Evolutionary conservation across 2,888 invertebrate species (phyloP), one percentile per base, ranked within the genome.

Genomic region (Morpho deidamia): DNA sequence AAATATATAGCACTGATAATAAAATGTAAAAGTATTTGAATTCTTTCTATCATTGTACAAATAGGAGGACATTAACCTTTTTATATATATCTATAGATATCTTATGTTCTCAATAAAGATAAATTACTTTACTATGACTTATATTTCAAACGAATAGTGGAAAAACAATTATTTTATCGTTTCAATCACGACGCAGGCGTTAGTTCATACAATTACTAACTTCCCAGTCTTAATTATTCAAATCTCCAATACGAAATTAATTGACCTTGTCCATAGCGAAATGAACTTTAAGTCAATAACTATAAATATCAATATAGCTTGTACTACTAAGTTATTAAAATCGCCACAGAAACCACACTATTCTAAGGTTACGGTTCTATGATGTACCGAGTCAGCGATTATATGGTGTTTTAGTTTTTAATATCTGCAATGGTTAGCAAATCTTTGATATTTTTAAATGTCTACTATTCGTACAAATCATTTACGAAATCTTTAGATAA

Each of bases 151-250:
- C 35, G 10, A 3, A 4, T 1, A 37, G 23, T 23, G 32, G 40
- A 39, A 42, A 53, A 42, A 49, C 37, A 49, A 45, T 40, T 33
- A 39, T 34, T 48, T 48, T 32, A 38, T 23, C 35, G 35, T 34
- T 42, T 49, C 49, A 49, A 34, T 58, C 44, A 47, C 35, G 38
- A 41, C 47, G 48, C 52, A 48, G 37, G 58, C 43, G 34, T 46
- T 55, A 51, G 52, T 57, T 60, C 49, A 59, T 59, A 55, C 57
- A 59, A 52, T 57, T 53, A 46, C 53, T 47, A 54, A 51, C 51
- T 57, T 54, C 51, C 53, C 51, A 50, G 54, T 54, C 58, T 55
- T 55, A 58, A 58, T 60, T 55, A 60, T 60, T 60, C 58, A 60
- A 53, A 58, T 58, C 53, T 40, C 48, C 47, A 44, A 58, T 53